A percentile compares a stretch with the other conserved stretches of the same genome.
Evolutionary conservation across 2,888 invertebrate species (phyloP).

Genomic region (Acanthoscelides obtectus): DNA sequence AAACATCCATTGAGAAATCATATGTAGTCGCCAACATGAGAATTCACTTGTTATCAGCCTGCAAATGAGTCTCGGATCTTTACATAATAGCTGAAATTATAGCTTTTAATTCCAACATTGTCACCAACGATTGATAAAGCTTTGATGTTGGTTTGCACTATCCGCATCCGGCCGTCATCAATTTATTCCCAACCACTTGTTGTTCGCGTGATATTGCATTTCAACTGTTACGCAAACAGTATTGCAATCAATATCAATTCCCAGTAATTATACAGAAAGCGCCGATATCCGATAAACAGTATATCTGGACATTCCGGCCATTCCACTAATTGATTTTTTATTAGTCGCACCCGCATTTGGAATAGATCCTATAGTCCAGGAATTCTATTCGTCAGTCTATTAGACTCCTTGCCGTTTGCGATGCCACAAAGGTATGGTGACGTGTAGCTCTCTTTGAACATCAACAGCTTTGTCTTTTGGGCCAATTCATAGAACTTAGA

Average conservation of each 20-base stretch:
- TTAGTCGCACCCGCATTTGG: conserved; percentile 6
- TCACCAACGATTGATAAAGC: not conserved
- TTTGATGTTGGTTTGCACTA: not conserved
- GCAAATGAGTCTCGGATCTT: not conserved
- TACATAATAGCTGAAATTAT: not conserved
- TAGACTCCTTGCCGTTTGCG: too few relatives aligned
- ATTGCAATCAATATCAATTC: not conserved
- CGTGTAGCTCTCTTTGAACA: too few relatives aligned
- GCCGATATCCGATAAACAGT: not conserved
- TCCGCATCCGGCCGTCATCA: not conserved
- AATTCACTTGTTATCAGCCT: too few relatives aligned
- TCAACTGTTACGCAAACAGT: not conserved
- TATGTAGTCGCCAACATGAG: too few relatives aligned
- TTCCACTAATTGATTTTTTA: conserved; percentile 15
- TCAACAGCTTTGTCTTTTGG: too few relatives aligned
- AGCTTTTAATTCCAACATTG: not conserved
- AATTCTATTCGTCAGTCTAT: too few relatives aligned
- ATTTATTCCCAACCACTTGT: not conserved
- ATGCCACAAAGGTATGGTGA: too few relatives aligned
- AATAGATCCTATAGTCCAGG: conserved; percentile 1
- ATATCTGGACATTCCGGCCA: conserved; percentile 8
- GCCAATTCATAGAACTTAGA: too few relatives aligned
- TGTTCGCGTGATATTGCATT: not conserved
- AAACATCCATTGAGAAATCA: too few relatives aligned
- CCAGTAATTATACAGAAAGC: not conserved